phyloP scores from a whole-genome alignment of 2,113 vertebrate species.

The Orthonyx spaldingii region DNA sequence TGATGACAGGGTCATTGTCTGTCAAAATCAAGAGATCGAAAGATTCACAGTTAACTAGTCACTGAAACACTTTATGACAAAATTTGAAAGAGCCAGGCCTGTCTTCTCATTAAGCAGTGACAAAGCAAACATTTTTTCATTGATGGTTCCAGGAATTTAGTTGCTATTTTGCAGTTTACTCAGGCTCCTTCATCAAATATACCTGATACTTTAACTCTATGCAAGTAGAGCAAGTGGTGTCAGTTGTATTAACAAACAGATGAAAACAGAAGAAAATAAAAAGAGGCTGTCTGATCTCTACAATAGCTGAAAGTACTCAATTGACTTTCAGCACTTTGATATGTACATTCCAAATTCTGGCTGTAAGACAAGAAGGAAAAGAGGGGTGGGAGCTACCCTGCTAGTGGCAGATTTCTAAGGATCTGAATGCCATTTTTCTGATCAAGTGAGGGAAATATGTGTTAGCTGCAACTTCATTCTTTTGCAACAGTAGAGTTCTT shows the following conservation, averaged over 20 bases:
- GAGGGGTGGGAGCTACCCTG: not conserved
- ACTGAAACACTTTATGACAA: not conserved
- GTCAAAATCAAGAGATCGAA: conserved; percentile 35
- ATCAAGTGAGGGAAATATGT: not conserved
- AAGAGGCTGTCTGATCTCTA: not conserved
- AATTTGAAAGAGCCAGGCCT: not conserved
- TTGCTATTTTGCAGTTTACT: not conserved
- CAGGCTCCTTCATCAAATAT: not conserved
- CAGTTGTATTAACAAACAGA: not conserved
- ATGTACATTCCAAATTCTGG: not conserved
- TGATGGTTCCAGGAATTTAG: not conserved
- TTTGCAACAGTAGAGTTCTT: not conserved
- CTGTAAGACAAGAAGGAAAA: not conserved
- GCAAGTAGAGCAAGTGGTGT: not conserved
- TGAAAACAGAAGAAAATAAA: not conserved
- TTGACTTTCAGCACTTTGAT: not conserved
- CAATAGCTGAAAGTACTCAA: not conserved
- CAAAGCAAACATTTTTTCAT: not conserved
- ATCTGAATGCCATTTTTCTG: not conserved
- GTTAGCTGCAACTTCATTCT: not conserved
- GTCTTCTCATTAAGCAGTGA: not conserved
- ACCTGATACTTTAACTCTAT: not conserved
- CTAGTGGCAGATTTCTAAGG: not conserved
- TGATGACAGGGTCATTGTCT: not conserved
- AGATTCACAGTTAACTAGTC: not conserved